phyloP scores from a whole-genome alignment of 2,113 vertebrate species.

The Xenopus laevis region DNA sequence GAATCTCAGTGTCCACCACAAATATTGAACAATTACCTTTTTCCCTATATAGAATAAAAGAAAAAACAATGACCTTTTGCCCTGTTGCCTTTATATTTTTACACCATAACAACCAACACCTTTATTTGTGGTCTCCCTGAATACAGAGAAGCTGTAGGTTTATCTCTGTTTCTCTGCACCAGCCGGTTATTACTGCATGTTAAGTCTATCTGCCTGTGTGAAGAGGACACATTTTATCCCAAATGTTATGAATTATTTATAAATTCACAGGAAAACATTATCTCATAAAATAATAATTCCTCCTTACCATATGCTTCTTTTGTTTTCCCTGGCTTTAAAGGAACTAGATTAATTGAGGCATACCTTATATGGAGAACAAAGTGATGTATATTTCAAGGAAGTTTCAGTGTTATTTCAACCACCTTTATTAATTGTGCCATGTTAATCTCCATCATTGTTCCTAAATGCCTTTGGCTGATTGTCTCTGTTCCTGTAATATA shows the following conservation, averaged over 20 bases:
- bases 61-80: too few species aligned
- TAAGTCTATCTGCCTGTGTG: background rate
- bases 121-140: too few species aligned
- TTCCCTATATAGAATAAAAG: too few species aligned
- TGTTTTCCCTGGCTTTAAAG: conserved; percentile 10
- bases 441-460: background rate
- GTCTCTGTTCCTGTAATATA: too few species aligned
- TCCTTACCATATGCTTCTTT: conserved; percentile 34
- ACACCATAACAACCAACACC: too few species aligned
- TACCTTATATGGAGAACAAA: conserved; percentile 16
- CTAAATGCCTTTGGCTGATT: background rate
- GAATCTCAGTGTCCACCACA: too few species aligned
- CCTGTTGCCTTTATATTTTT: too few species aligned
- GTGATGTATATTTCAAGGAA: background rate
- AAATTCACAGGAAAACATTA: conserved; percentile 25
- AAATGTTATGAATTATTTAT: conserved; percentile 27
- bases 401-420: background rate
- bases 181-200: too few species aligned
- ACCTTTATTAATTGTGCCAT: too few species aligned
- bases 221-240: conserved; percentile 10
- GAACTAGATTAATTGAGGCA: conserved; percentile 21
- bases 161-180: background rate
- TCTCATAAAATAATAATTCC: conserved; percentile 37
- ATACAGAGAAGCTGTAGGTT: background rate
- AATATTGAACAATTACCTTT: too few species aligned